A percentile compares a stretch with the other conserved stretches of the same genome.
phyloP scores from a whole-genome alignment of 2,888 invertebrate genomes.

The Drosophila anomelani region DNA sequence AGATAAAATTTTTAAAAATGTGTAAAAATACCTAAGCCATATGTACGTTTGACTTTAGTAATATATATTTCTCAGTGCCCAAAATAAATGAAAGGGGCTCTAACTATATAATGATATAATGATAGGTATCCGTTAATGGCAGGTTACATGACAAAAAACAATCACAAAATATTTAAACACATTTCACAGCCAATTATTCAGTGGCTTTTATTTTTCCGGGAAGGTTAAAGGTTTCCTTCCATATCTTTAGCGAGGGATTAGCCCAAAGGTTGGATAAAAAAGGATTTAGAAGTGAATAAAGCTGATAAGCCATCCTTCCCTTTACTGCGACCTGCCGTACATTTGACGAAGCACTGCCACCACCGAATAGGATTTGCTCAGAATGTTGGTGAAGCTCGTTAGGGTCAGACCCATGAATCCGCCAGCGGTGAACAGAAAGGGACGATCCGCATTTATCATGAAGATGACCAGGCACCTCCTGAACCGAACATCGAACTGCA shows the following conservation, averaged over 20 bases:
- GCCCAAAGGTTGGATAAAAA: too few species aligned
- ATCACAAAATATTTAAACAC: background rate
- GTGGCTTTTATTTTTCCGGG: background rate
- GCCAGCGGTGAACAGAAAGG: slow-evolving; percentile 67
- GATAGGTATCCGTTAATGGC: slow-evolving; percentile 1
- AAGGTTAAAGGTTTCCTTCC: background rate
- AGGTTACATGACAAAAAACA: background rate
- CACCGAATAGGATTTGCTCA: slow-evolving; percentile 65
- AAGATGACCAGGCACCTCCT: slow-evolving; percentile 62
- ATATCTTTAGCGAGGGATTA: too few species aligned
- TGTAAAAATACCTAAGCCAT: background rate
- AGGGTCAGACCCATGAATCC: slow-evolving; percentile 65
- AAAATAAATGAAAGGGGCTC: background rate
- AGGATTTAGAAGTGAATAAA: too few species aligned
- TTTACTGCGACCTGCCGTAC: slow-evolving; percentile 34
- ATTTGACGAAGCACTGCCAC: slow-evolving; percentile 67
- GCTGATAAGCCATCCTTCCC: background rate
- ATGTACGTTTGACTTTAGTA: background rate
- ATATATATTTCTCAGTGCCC: background rate
- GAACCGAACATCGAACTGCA: slow-evolving; percentile 53
- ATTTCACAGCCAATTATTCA: slow-evolving; percentile 4
- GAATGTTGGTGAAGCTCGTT: slow-evolving; percentile 61
- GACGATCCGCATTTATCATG: slow-evolving; percentile 61
- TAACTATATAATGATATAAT: slow-evolving; percentile 5
- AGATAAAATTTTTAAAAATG: background rate